A percentile compares a stretch with the other conserved stretches of the same genome.
These are phyloP conservation scores for Diarsia dahlii DNA, from an alignment of 2,888 invertebrate species.

Conservation along the genomic window DNA sequence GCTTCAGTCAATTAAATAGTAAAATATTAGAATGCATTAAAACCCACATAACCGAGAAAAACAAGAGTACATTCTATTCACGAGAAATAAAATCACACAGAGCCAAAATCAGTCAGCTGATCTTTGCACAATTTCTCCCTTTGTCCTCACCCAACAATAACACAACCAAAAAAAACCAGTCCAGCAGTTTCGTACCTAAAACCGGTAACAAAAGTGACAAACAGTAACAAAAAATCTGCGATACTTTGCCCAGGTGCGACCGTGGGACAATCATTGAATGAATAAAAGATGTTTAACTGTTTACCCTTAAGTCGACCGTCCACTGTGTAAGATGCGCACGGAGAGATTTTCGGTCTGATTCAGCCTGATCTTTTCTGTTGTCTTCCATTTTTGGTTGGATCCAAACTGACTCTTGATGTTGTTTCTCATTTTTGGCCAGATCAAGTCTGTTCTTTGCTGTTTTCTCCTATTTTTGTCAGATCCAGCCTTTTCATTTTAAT, in stretches of 20 bases:
- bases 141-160: conserved; percentile 25
- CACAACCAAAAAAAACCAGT: conserved; percentile 8
- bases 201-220: conserved; percentile 24
- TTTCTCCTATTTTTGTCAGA: no score
- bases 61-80: not conserved
- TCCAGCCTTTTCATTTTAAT: no score
- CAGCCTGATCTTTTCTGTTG: not conserved
- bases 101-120: conserved; percentile 27
- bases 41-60: not conserved
- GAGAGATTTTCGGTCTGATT: not conserved
- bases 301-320: conserved; percentile 10
- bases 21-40: not conserved
- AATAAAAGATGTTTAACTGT: conserved; percentile 62
- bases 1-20: no score
- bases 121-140: conserved; percentile 28
- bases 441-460: no score
- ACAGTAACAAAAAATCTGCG: conserved; percentile 44
- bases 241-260: conserved; percentile 59
- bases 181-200: conserved; percentile 14
- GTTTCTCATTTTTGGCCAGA: no score
- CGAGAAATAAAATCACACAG: not conserved
- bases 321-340: not conserved
- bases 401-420: no score
- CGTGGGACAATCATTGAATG: conserved; percentile 59
- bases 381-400: not conserved